Evolutionary conservation across 1,140 invertebrate genomes (phyloP), one percentile per base, ranked within the genome.

Genomic region (Trinorchestia longiramus): DNA sequence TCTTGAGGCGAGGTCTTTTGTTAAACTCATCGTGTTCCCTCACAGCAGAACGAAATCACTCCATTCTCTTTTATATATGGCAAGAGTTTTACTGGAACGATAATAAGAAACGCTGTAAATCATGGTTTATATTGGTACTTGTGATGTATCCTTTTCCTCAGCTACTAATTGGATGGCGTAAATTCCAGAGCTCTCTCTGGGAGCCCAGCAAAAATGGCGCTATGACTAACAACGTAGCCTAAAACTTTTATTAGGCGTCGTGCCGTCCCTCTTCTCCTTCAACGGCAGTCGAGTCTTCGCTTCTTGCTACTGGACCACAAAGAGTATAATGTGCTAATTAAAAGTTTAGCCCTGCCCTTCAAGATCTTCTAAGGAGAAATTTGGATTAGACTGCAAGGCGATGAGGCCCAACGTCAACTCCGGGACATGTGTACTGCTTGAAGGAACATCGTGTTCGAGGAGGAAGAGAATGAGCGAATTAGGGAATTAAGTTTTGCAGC

Each of bases 141-240:
- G 88, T 90, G 88, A 90, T 90, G 92, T 45, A 94, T 94, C 41
- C 43, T 94, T 94, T 94, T 47, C 6, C 44, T 47, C 43, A 11
- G 92, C 92, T 94, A 36, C 47, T 94, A 94, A 94, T 94, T 94
- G 92, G 92, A 94, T 40, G 43, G 44, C 92, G 43, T 94, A 94
- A 94, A 94, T 94, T 94, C 44, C 92, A 40, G 44, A 6, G 43
- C 44, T 94, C 47, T 94, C 43, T 94, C 92, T 40, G 43, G 44
- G 43, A 28, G 43, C 43, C 44, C 41, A 8, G 92, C 92, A 94
- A 94, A 45, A 94, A 94, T 94, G 43, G 43, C 43, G 43, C 92
- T 23, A 94, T 94, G 92, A 94, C 92, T 45, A 94, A 94, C 43
- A 94, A 43, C 44, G 92, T 40, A 8, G 43, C 6, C 43, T 19